Evolutionary conservation across 2,797 vertebrate species (phyloP).

Genomic region (Helostoma temminkii): DNA sequence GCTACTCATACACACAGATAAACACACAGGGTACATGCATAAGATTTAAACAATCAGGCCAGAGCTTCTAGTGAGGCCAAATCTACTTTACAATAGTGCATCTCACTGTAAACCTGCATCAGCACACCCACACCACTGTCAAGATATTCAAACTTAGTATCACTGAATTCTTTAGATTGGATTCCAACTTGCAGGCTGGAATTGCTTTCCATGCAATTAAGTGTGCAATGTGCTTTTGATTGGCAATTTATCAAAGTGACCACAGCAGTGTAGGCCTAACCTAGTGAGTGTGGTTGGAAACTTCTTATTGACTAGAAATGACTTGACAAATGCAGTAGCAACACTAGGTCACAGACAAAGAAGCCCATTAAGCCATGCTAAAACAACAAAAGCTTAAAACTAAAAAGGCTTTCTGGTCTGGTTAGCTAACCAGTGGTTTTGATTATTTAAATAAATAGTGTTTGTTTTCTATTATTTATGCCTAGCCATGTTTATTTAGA

Average conservation of each 20-base stretch:
- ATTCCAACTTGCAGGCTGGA: neutral
- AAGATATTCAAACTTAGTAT: neutral
- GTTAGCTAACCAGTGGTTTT: no score
- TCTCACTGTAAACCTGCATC: no score
- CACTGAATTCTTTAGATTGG: neutral
- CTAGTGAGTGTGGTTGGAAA: no score
- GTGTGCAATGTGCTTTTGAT: neutral
- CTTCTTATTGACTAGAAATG: no score
- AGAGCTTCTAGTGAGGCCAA: conserved; percentile 8
- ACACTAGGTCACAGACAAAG: no score
- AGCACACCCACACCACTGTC: conserved; percentile 13
- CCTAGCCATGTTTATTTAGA: no score
- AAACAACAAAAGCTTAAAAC: no score
- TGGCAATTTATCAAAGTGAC: neutral
- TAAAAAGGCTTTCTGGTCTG: no score
- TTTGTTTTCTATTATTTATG: no score
- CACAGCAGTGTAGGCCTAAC: neutral
- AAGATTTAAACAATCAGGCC: conserved; percentile 13
- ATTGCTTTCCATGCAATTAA: neutral
- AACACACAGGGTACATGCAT: neutral
- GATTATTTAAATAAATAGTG: no score
- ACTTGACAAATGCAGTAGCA: no score
- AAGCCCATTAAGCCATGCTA: no score
- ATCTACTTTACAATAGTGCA: conserved; percentile 8
- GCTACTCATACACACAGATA: neutral